Conservation (phyloP, 2,113 vertebrate genomes). For the Microcebus murinus region DNA sequence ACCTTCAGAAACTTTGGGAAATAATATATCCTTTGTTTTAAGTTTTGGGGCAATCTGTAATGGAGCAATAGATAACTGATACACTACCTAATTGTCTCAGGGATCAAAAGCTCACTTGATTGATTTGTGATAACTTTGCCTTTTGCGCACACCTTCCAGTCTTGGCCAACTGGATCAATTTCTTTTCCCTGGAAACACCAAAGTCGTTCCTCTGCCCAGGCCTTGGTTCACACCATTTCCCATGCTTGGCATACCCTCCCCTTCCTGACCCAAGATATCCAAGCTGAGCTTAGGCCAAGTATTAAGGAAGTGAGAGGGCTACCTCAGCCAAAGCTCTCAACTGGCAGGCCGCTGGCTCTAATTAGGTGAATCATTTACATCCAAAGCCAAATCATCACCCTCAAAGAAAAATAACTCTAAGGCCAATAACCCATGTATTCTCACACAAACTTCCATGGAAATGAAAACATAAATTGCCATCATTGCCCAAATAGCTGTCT, state of each 20-base stretch:
- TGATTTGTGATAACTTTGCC: neutral
- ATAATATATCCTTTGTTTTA: neutral
- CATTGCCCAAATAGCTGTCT: neutral
- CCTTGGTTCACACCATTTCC: slow-evolving; percentile 11
- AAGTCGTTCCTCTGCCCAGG: neutral
- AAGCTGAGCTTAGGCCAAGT: slow-evolving; percentile 39
- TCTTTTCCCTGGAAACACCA: slow-evolving; percentile 31
- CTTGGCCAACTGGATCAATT: neutral
- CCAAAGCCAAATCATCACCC: neutral
- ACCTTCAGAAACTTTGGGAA: neutral
- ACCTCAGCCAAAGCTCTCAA: neutral
- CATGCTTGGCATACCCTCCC: neutral
- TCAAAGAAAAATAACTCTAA: slow-evolving; percentile 46
- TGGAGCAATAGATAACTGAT: neutral
- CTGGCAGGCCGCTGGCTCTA: neutral
- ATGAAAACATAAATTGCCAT: neutral
- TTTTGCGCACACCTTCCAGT: neutral
- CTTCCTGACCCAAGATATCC: slow-evolving; percentile 30
- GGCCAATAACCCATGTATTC: neutral
- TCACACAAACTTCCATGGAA: neutral
- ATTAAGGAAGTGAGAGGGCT: neutral
- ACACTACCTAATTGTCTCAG: neutral
- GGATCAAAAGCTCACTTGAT: neutral
- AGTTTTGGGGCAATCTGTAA: neutral
- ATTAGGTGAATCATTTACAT: slow-evolving; percentile 37